Percentiles rank a stretch among this genome's conserved stretches.
These are phyloP conservation scores for Ecdyonurus torrentis DNA, from an alignment of 2,888 invertebrate genomes.

Conservation along the genomic window DNA sequence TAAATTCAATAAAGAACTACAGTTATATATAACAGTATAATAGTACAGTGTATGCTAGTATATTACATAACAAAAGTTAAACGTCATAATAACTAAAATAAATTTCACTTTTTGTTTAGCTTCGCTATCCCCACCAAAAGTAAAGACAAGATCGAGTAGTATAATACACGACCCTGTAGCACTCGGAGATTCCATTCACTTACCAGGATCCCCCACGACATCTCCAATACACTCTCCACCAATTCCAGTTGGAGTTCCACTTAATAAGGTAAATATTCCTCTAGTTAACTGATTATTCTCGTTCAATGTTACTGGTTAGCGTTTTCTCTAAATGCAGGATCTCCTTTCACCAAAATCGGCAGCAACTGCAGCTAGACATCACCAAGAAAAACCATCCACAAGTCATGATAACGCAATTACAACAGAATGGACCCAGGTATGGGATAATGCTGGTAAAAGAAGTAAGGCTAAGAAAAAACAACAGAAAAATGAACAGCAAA, in stretches of 20 bases:
- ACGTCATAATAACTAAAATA: too few species aligned
- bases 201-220: not conserved
- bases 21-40: too few species aligned
- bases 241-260: not conserved
- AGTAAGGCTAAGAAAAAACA: not conserved
- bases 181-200: not conserved
- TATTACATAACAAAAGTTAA: too few species aligned
- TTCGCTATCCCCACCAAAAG: too few species aligned
- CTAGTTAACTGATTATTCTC: not conserved
- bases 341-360: not conserved
- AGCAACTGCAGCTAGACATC: not conserved
- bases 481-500: not conserved
- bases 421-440: not conserved
- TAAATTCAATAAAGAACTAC: too few species aligned
- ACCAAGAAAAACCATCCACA: too few species aligned
- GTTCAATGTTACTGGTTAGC: not conserved
- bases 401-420: not conserved
- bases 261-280: not conserved
- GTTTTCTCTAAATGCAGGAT: not conserved
- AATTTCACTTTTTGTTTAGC: too few species aligned
- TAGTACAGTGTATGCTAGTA: too few species aligned
- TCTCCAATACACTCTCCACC: not conserved
- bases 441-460: conserved; percentile 1
- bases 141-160: not conserved
- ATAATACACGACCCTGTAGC: not conserved